Base-by-base conservation (phyloP, 2,797 vertebrate genomes). In the Sphenodon punctatus region DNA sequence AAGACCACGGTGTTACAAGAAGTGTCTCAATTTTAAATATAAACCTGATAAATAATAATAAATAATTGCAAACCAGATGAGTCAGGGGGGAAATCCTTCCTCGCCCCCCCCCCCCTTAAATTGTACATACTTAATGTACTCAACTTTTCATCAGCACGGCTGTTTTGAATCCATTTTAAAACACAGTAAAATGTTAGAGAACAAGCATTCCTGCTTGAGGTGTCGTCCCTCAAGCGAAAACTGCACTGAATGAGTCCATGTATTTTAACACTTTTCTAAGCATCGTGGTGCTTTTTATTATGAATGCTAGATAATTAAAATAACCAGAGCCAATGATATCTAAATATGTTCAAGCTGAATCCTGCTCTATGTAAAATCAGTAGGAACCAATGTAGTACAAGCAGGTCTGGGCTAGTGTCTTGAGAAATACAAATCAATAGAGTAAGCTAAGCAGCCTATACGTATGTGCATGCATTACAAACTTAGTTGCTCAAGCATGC, bases 211-310 rank as follows among this genome's bases (percentile, higher is more conserved):
- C 8, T 36, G 41, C 23, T 2, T 1, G 55, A 88, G 66, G 53
- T 67, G n/a, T 53, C 58, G 53, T 68, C 82, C 41, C 69, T 15
- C 39, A 27, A 76, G 66, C 19, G 76, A 65, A 79, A 86, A 71
- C 17, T 32, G n/a, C n/a, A n/a, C n/a, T 10, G 4, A 43, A 38
- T 0, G 0, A 46, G 38, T 15, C 7, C 39, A 8, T 51, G 75
- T 53, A 20, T 32, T 51, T 43, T 36, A 82, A 48, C 27, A 32
- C 86, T 14, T 0, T 15, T 72, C 53, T 64, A 4, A 27, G 39
- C 34, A 86, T 67, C 65, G 77, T 67, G 48, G 78, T 73, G 55
- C 32, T 22, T 36, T 73, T 70, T 59, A 85, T 66, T 17, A 38
- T 23, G 48, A 32, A 82, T 55, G 17, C 55, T 32, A 43, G 68